These are phyloP conservation scores for Rissa tridactyla DNA, from an alignment of 2,113 vertebrate species.

Conservation along the genomic window DNA sequence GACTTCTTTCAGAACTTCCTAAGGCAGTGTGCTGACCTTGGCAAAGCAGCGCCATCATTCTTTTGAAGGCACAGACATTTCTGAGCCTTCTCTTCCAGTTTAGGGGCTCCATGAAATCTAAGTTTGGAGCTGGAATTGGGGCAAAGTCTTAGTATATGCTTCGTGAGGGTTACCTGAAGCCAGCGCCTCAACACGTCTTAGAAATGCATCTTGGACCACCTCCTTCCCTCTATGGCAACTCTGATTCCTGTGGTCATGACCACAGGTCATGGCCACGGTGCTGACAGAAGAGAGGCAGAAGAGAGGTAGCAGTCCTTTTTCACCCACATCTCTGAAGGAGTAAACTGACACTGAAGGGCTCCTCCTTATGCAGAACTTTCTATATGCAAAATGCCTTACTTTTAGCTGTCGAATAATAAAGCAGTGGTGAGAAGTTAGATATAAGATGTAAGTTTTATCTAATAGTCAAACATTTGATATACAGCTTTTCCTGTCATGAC, in stretches of 20 bases:
- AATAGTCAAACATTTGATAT: not conserved
- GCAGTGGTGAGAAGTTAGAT: not conserved
- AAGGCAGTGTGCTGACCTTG: not conserved
- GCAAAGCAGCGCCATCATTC: not conserved
- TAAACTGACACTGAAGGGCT: not conserved
- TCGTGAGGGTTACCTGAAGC: not conserved
- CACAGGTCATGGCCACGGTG: fast-evolving
- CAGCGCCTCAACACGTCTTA: not conserved
- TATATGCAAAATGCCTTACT: not conserved
- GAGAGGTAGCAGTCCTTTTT: not conserved
- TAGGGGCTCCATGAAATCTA: not conserved
- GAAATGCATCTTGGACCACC: not conserved
- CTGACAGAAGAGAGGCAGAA: not conserved
- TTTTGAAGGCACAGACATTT: not conserved
- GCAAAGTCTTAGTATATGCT: not conserved
- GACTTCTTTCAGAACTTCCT: not conserved
- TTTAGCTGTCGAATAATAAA: not conserved
- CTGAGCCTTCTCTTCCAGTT: not conserved
- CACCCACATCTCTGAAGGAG: not conserved
- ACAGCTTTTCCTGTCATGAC: not conserved
- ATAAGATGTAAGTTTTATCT: not conserved
- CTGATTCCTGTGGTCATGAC: not conserved
- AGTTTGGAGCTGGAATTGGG: not conserved
- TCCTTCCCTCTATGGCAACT: not conserved
- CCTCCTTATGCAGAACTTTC: not conserved